Percentiles rank a stretch among this genome's conserved stretches.
Conservation (phyloP, 2,113 vertebrate species). For the Psophia crepitans region DNA sequence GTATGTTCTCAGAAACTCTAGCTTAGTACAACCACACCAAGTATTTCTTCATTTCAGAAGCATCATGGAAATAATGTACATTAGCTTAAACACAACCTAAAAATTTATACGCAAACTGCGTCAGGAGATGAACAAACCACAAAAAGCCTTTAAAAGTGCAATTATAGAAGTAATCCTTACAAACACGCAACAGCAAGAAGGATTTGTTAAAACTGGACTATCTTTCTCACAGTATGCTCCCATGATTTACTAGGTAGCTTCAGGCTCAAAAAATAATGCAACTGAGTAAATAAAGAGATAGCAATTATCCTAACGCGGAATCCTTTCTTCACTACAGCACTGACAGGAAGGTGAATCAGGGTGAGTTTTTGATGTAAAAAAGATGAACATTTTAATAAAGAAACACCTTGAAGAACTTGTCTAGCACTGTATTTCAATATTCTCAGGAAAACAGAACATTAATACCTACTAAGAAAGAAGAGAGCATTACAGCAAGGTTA, state of each 20-base stretch:
- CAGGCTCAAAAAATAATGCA: slow-evolving; percentile 14
- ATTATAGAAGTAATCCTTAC: neutral
- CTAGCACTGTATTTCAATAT: neutral
- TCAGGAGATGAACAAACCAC: neutral
- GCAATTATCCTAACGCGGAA: neutral
- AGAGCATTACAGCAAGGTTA: neutral
- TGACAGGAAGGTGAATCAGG: neutral
- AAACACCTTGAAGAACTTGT: neutral
- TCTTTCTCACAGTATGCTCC: slow-evolving; percentile 6
- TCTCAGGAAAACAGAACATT: neutral
- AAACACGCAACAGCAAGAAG: neutral
- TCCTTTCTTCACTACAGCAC: neutral
- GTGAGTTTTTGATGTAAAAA: neutral
- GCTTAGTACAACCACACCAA: neutral
- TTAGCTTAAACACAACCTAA: neutral
- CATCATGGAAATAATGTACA: neutral
- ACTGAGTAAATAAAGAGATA: neutral
- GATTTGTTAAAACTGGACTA: neutral
- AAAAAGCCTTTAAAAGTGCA: neutral
- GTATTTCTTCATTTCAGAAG: neutral
- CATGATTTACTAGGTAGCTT: slow-evolving; percentile 14
- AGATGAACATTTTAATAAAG: neutral
- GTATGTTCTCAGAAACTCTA: neutral
- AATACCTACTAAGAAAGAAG: neutral
- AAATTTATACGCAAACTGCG: neutral